A percentile compares a stretch with the other conserved stretches of the same genome.
These are phyloP conservation scores for Neomorphus geoffroyi DNA, from an alignment of 2,797 vertebrate species.

Conservation along the genomic window DNA sequence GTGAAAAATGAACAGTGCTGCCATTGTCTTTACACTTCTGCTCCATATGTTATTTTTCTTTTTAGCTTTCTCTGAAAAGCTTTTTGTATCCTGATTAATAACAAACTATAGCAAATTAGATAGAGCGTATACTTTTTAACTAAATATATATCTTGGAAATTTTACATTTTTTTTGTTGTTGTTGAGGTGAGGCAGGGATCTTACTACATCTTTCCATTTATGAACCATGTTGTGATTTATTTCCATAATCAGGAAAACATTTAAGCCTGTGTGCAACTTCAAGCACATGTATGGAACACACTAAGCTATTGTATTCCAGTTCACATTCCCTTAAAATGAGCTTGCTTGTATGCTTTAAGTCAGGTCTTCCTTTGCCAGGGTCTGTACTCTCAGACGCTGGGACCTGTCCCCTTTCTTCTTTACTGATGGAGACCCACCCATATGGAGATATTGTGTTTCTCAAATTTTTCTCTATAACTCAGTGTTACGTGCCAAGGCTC, in stretches of 20 bases:
- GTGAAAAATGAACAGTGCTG: neutral
- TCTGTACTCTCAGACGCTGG: neutral
- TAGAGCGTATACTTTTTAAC: neutral
- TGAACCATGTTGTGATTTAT: neutral
- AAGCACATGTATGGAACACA: neutral
- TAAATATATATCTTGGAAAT: neutral
- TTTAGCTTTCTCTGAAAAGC: neutral
- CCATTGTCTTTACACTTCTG: neutral
- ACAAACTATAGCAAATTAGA: neutral
- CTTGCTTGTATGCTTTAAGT: neutral
- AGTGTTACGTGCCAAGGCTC: no score
- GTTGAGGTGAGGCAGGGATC: neutral
- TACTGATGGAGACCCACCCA: no score
- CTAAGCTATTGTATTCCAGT: neutral
- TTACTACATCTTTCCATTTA: neutral
- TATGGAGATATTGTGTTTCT: neutral
- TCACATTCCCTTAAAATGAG: neutral
- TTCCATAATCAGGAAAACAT: rapidly evolving
- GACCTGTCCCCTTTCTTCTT: neutral
- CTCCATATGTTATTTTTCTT: neutral
- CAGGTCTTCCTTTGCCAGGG: neutral
- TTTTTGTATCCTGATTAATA: neutral
- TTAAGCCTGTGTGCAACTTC: neutral
- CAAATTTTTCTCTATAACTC: neutral
- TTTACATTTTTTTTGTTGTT: neutral